Base-by-base conservation (phyloP, 30 jellyfish, hydroid and myxozoan genomes). In the Aurelia aurita complex sp. Pacific region DNA sequence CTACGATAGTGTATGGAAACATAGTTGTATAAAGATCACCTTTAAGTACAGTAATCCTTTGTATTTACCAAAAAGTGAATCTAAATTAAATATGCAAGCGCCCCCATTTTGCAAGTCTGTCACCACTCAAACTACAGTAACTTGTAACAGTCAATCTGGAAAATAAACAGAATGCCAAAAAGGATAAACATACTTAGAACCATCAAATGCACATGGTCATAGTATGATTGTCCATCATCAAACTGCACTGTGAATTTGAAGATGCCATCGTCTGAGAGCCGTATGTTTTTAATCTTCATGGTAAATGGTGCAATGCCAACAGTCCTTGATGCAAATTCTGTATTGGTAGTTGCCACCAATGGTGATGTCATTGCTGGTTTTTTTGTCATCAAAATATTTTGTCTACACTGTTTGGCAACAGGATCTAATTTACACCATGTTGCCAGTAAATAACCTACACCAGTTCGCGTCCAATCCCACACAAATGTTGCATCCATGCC, bases 251-350 rank as follows among this genome's bases (percentile, higher is more conserved):
- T 36, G 64, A 74, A 71, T 5, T 55, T 76, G 55, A 50, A 85
- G 3, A 46, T 46, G 23, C 94, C 94, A 74, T 85, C 94, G 54
- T 85, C 94, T 67, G 94, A n/a, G 60, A 73, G 71, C 40, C 75
- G 75, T 3, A 85, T 85, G 60, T 67, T 87, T 4, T 84, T 42
- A 33, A 85, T 85, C 46, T 51, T 54, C 94, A 85, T 85, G 15
- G 88, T 75, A 34, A 36, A 64, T 8, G 83, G 88, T 12, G 83
- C 79, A 11, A 8, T 23, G 11, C 88, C 78, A 63, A 53, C 67
- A 10, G 94, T 85, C 65, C 94, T 32, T 74, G 83, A 64, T n/a
- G 38, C 78, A 67, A 73, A 85, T 54, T 85, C 88, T 4, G 76
- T 8, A 64, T 85, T 85, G 61, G 59, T 32, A 5, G 54, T 6